These are phyloP conservation scores for Dolichopus griseipennis DNA, from an alignment of 2,888 invertebrate species.

Conservation along the genomic window DNA sequence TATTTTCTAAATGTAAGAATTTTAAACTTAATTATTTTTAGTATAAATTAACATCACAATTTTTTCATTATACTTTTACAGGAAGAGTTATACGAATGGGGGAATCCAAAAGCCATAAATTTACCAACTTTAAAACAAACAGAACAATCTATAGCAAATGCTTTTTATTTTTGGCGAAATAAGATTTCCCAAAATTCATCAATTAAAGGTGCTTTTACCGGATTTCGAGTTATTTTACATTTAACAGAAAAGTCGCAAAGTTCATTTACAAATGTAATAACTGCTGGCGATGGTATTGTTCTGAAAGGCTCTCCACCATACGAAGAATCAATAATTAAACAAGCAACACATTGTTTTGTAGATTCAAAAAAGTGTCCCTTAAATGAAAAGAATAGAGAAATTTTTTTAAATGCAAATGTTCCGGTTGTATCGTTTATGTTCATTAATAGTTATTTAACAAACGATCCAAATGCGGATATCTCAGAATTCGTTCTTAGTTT, in stretches of 20 bases:
- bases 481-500: constrained; percentile 26
- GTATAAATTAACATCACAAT: background rate
- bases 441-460: constrained; percentile 39
- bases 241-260: constrained; percentile 49
- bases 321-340: constrained; percentile 22
- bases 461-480: constrained; percentile 34
- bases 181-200: constrained; percentile 44
- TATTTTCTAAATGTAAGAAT: constrained; percentile 55
- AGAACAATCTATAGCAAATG: constrained; percentile 48
- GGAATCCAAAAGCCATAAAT: constrained; percentile 57
- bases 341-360: constrained; percentile 39
- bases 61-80: constrained; percentile 32
- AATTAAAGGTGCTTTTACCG: constrained; percentile 48
- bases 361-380: constrained; percentile 35
- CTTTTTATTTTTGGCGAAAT: constrained; percentile 62
- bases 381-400: constrained; percentile 27
- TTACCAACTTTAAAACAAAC: constrained; percentile 42
- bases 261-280: constrained; percentile 59
- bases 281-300: constrained; percentile 67
- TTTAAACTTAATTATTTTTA: background rate
- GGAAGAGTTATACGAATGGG: constrained; percentile 82
- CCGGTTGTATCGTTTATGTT: constrained; percentile 36
- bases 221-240: constrained; percentile 49
- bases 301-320: constrained; percentile 44
- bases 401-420: constrained; percentile 29